These are phyloP conservation scores for Thaleichthys pacificus DNA, from an alignment of 2,797 vertebrate species.

Conservation along the genomic window DNA sequence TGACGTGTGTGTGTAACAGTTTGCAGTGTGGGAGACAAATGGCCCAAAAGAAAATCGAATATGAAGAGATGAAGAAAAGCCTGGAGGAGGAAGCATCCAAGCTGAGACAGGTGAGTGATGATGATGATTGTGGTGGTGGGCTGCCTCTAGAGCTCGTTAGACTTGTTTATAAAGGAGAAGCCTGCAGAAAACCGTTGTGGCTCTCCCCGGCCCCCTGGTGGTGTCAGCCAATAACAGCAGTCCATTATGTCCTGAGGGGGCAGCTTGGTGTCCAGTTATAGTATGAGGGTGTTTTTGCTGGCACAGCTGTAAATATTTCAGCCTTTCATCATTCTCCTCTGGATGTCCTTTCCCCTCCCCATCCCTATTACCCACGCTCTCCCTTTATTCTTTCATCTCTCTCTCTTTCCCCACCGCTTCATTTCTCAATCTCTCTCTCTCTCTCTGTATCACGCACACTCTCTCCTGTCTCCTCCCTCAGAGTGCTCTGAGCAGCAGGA, in stretches of 20 bases:
- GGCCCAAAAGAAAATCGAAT: slow-evolving; percentile 87
- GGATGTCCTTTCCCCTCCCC: background rate
- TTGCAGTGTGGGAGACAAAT: slow-evolving; percentile 96
- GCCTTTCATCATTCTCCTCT: background rate
- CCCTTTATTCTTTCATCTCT: background rate
- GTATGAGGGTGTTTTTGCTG: background rate
- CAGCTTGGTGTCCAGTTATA: background rate
- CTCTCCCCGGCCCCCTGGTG: slow-evolving; percentile 23
- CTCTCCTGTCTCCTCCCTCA: slow-evolving; percentile 24
- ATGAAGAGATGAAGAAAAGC: slow-evolving; percentile 87
- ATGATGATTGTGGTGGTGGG: background rate
- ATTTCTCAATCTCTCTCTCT: background rate
- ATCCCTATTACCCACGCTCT: background rate
- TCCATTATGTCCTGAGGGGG: background rate
- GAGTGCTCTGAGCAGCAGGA: slow-evolving; percentile 52
- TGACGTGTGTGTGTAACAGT: slow-evolving; percentile 63
- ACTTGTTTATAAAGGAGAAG: too few species aligned
- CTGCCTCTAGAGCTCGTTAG: background rate
- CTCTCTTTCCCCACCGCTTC: background rate
- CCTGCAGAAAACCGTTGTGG: background rate
- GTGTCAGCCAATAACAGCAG: background rate
- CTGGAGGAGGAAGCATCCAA: slow-evolving; percentile 69
- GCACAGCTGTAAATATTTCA: background rate
- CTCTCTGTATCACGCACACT: background rate
- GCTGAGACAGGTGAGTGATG: slow-evolving; percentile 65